Evolutionary conservation across 2,888 invertebrate genomes (phyloP), one percentile per base, ranked within the genome.

Genomic region (Tortricodes alternella): DNA sequence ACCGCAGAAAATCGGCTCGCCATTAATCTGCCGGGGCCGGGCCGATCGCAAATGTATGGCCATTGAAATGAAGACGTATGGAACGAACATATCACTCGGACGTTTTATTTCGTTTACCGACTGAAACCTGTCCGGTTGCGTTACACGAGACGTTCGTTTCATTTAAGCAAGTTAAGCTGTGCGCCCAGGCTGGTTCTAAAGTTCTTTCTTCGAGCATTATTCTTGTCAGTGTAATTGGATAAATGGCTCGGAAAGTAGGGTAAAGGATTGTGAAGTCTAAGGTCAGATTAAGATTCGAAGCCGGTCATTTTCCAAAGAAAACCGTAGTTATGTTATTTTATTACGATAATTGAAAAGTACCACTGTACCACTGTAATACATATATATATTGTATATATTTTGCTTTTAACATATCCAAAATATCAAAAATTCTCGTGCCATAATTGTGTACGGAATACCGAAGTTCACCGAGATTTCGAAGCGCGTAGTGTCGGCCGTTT

Each of bases 71-170:
- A 63, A 63, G 63, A 63, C 60, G 59, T 53, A 63, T 59, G 46
- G 60, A 70, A 64, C 76, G 74, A 80, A 83, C 82, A 82, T 76
- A 82, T 84, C 83, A 81, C 74, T 73, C 64, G 63, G 76, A 74
- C 76, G 71, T 78, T 80, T 83, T 82, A 80, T 81, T 79, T 76
- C 73, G 73, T 74, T 80, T 72, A 68, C 56, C 65, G 70, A 65
- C 71, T 71, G 71, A 69, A 68, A 66, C 70, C 66, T 66, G 72
- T 63, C 73, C 52, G 60, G 46, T 13, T 32, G 52, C 62, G 62
- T 73, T 72, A 72, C 70, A 62, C 61, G 67, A 77, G 64, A 67
- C 67, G 68, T 80, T 76, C 71, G 70, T 80, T 76, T 72, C 67
- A 68, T 64, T 75, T 68, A 72, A 74, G 56, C 65, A 60, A 60